Evolutionary conservation across 2,888 invertebrate genomes (phyloP), one percentile per base, ranked within the genome.

Genomic region (Sphinx pinastri): DNA sequence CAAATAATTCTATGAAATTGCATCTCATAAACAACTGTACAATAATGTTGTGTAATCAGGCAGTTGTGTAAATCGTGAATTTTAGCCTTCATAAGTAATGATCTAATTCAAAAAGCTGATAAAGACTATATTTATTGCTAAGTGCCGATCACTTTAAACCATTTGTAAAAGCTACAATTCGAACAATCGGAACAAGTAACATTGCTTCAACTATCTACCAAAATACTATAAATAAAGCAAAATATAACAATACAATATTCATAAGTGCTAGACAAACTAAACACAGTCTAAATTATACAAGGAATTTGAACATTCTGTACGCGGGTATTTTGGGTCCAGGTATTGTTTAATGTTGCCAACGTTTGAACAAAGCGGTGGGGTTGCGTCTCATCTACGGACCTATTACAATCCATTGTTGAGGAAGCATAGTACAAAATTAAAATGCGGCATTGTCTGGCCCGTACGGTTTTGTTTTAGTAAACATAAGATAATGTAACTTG

Each of bases 341-440:
- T 92, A 93, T 93, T 93, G 92, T 93, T 91, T 90, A 88, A 88
- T 88, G 88, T 89, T 87, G 84, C 88, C 86, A 87, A 79, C 79
- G 79, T 80, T 77, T 76, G 88, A 88, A 90, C 90, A 91, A 90
- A 89, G 88, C 86, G 77, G 77, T 79, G 82, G 86, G 89, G 91
- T 88, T 88, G 87, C 84, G 88, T 90, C 88, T 92, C 92, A 89
- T 92, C 91, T 88, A 88, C 85, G 84, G 82, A 86, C 85, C 90
- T 89, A 93, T 92, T 92, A 92, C 88, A 82, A 83, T 80, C 92
- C 86, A 92, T 93, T 93, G 93, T 93, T 84, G 82, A 82, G 81
- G 83, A 83, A 83, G 85, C 86, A 83, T 83, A 60, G 89, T 88
- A 88, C 91, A 86, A 93, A 93, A 93, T 93, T 93, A 93, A 93